Evolutionary conservation across 2,113 vertebrate species (phyloP).

Genomic region (Parus major): DNA sequence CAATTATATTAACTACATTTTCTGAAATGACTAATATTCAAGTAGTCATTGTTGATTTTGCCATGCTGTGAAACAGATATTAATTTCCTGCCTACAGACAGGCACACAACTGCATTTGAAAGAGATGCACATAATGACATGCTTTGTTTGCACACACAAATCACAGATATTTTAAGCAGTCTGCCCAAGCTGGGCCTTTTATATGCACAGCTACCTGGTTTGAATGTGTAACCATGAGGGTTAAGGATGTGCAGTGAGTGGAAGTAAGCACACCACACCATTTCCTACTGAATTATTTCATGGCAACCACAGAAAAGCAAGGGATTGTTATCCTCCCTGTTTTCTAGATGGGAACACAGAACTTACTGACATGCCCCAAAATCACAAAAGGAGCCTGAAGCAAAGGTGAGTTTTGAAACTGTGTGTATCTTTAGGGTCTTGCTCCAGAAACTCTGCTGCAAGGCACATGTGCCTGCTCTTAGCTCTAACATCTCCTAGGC

Average conservation of each 20-base stretch:
- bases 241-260: background rate
- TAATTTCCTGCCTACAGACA: slow-evolving; percentile 14
- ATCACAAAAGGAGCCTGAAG: background rate
- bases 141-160: background rate
- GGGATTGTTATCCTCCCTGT: background rate
- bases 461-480: background rate
- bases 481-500: background rate
- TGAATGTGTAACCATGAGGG: background rate
- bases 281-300: background rate
- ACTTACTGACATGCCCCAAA: background rate
- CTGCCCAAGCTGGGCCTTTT: background rate
- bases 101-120: background rate
- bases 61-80: background rate
- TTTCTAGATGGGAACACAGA: background rate
- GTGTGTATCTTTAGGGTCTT: background rate
- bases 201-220: background rate
- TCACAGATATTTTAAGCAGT: background rate
- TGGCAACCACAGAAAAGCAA: background rate
- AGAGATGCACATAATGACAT: background rate
- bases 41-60: background rate
- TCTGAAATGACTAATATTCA: background rate
- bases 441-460: background rate
- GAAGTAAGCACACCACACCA: background rate
- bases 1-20: background rate
- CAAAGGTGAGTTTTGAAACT: background rate